Percentiles rank a stretch among this genome's conserved stretches.
Evolutionary conservation across 2,113 vertebrate species (phyloP).

Genomic region (Nyctereutes procyonoides): DNA sequence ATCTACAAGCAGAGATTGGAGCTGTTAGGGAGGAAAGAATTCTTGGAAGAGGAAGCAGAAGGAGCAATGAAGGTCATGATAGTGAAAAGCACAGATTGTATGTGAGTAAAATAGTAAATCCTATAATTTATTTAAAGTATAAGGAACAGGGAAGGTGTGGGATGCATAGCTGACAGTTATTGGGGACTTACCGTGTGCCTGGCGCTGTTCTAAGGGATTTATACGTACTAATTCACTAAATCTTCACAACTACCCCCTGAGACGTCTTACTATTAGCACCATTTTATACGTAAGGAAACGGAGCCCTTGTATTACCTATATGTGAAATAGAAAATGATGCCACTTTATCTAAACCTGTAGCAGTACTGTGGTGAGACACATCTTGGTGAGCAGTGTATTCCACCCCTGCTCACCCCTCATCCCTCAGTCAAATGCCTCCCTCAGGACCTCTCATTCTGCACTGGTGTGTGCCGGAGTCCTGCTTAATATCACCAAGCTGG

Average conservation of each 20-base stretch:
- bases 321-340: neutral
- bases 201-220: neutral
- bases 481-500: neutral
- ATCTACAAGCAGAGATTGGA: neutral
- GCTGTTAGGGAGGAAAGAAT: neutral
- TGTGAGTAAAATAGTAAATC: neutral
- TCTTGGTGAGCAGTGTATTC: neutral
- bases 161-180: neutral
- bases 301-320: neutral
- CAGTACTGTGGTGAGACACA: neutral
- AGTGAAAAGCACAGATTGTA: neutral
- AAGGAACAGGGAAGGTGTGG: neutral
- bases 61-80: neutral
- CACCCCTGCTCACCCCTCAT: neutral
- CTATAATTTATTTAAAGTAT: neutral
- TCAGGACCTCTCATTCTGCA: neutral
- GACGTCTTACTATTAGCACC: neutral
- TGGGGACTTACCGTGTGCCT: neutral
- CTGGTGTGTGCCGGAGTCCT: fast-evolving
- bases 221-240: neutral
- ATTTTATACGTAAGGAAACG: neutral
- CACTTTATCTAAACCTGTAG: neutral
- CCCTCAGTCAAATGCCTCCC: neutral
- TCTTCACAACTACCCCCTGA: neutral
- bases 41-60: neutral